Conservation (phyloP, 2,888 invertebrate species). For the Ashinkailepas kermadecensis region DNA sequence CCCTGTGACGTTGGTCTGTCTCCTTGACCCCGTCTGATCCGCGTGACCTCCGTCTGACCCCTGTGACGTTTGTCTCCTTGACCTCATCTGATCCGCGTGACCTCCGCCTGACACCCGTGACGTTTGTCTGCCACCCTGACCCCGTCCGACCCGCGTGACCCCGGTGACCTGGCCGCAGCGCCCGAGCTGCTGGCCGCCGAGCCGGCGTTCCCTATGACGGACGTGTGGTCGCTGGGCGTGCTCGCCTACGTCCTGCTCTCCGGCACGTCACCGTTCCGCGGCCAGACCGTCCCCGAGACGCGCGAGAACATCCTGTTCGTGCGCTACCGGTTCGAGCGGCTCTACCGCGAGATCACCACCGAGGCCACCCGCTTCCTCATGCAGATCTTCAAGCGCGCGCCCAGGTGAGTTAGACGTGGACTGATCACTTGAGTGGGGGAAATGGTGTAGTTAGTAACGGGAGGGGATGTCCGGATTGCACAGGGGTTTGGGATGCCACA, state of each 20-base stretch:
- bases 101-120: too few species aligned
- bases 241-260: constrained; percentile 85
- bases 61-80: too few species aligned
- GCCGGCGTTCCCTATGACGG: constrained; percentile 78
- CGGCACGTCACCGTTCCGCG: constrained; percentile 84
- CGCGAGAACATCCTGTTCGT: constrained; percentile 86
- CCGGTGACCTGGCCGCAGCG: constrained; percentile 47
- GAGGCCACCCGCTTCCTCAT: constrained; percentile 89
- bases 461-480: too few species aligned
- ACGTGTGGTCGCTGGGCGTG: constrained; percentile 93
- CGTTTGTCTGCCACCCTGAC: too few species aligned
- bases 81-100: too few species aligned
- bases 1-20: too few species aligned
- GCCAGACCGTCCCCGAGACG: constrained; percentile 66
- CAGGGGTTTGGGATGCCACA: too few species aligned
- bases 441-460: too few species aligned
- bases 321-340: constrained; percentile 83
- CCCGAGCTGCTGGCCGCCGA: constrained; percentile 85
- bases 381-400: constrained; percentile 88
- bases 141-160: too few species aligned
- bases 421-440: too few species aligned
- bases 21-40: too few species aligned
- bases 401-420: constrained; percentile 55
- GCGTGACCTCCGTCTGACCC: too few species aligned
- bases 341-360: constrained; percentile 89